Base-by-base conservation (phyloP, 1,140 invertebrate species). In the Drosophila virilis region DNA sequence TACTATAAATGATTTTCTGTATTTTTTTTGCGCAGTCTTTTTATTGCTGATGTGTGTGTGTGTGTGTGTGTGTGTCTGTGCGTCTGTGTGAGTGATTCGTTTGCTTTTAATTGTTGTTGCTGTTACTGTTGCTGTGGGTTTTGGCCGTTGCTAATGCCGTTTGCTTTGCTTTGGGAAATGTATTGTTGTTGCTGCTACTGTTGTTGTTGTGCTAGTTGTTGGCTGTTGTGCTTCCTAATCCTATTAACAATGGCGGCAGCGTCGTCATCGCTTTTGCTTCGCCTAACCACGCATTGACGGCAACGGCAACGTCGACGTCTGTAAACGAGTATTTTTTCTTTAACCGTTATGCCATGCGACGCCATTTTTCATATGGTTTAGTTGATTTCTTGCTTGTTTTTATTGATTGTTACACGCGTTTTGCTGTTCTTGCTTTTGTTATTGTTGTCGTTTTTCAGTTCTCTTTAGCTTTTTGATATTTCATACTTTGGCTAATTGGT, bases 81-180 rank as follows among this genome's bases (percentile, higher is more conserved):
- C 61, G 28, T 55, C 40, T 66, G 55, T 65, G 68, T 57, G 43
- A 58, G 37, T 67, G 64, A 67, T 75, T 75, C 59, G 51, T 57
- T 72, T 65, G 60, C 46, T 65, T 72, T 78, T 75, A 75, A 76
- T 64, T 54, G 35, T 66, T 64, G 48, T 70, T 70, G 12, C 8
- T 55, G 22, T 64, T 64, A 65, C 70, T 72, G 70, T 86, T 64
- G 70, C 75, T 77, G 71, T 52, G 64, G 17, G 50, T 62, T 69
- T 69, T 75, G 72, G 72, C 80, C 69, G 81, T 88, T 88, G 78
- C 82, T 86, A 86, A 86, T 82, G 82, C 75, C 82, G 64, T 86
- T 85, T 72, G 82, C 75, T 76, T 75, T 81, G 78, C 66, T 60
- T 70, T 76, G 38, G 28, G 38, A 65, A 55, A 52, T 13, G 61